Base-by-base conservation (phyloP, 2,888 invertebrate species). In the Busseola fusca region DNA sequence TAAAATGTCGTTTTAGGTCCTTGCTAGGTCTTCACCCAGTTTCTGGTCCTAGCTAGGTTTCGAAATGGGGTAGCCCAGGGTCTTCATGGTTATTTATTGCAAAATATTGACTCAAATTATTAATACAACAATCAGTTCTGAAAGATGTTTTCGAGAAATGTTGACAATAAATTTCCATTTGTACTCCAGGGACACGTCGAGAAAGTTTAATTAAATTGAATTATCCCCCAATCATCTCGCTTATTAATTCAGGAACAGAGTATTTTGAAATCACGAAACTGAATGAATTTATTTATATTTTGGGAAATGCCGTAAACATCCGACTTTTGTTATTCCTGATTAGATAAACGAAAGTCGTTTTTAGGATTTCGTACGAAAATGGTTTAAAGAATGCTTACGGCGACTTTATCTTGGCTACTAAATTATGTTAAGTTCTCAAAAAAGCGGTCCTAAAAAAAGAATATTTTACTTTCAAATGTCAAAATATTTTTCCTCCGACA, bases 151-250 rank as follows among this genome's bases (percentile, higher is more conserved):
- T 62, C 60, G 25, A 37, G 63, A 67, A 76, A 67, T 67, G 73
- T 71, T 80, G 60, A 71, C 66, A 59, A 27, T 71, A 73, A 78
- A 83, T 76, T 83, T 83, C 62, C 58, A 73, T 82, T 80, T 69
- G 58, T 74, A 34, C 54, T 58, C n/a, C 64, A 69, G 42, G 34
- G 67, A 71, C 80, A 70, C 80, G 73, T 62, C 73, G 52, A 69
- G 71, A 76, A 76, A 73, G 80, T 83, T 81, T 72, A 83, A 81
- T 83, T 79, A 76, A 81, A 79, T 70, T 63, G 34, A 81, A 76
- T 81, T 80, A 83, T 76, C 76, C 73, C 42, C 73, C 64, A 82
- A 74, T 80, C 48, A 73, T 83, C 69, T 67, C 59, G 48, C 30
- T 72, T 64, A 83, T 80, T 83, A 62, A 80, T 83, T 83, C 73